Evolutionary conservation across 2,113 vertebrate species (phyloP).

Genomic region (Ammodytes marinus): DNA sequence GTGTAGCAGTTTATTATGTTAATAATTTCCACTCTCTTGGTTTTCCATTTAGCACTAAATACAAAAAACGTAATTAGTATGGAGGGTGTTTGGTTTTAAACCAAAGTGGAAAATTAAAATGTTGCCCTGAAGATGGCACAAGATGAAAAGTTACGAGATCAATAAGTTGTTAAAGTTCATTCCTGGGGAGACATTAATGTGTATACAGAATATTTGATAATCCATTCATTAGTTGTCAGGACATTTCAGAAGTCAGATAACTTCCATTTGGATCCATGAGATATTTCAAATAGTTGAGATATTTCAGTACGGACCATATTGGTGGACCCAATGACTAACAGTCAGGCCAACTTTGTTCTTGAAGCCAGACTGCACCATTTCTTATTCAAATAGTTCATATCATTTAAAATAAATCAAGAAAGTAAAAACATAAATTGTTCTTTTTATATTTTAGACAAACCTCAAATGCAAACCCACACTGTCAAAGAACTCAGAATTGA

Average conservation of each 20-base stretch:
- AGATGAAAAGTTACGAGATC: background rate
- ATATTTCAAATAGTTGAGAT: background rate
- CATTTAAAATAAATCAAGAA: constrained; percentile 23
- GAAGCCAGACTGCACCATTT: constrained; percentile 13
- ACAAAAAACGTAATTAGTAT: background rate
- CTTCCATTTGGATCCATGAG: too few relatives aligned
- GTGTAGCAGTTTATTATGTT: too few relatives aligned
- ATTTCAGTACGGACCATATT: background rate
- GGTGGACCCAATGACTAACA: background rate
- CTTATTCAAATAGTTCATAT: constrained; percentile 5
- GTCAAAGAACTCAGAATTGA: constrained; percentile 42
- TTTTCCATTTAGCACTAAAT: background rate
- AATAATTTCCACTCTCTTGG: background rate
- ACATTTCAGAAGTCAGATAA: background rate
- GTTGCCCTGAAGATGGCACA: background rate
- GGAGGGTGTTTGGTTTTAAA: background rate
- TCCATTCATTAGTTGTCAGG: background rate
- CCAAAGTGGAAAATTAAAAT: too few relatives aligned
- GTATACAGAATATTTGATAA: background rate
- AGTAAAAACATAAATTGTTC: constrained; percentile 40
- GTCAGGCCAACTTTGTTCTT: background rate
- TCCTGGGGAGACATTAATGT: background rate
- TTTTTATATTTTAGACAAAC: constrained; percentile 41
- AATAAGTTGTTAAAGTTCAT: background rate
- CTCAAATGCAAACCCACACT: constrained; percentile 37